A percentile compares a stretch with the other conserved stretches of the same genome.
These are phyloP conservation scores for Daphoenositta chrysoptera DNA, from an alignment of 2,113 vertebrate genomes.

Conservation along the genomic window DNA sequence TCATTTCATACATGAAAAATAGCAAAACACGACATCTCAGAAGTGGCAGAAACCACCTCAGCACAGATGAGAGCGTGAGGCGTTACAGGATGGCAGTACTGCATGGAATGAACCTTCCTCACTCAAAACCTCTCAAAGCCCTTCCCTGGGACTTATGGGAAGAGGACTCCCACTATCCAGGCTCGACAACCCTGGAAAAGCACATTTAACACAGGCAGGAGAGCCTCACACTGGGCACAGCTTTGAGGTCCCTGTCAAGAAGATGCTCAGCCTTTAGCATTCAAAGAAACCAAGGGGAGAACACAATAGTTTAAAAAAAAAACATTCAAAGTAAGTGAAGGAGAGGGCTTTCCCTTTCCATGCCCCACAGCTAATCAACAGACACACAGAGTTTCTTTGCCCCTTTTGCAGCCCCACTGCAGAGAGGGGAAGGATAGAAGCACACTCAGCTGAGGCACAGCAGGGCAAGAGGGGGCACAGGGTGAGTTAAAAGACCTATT, in stretches of 20 bases:
- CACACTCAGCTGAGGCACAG: not conserved
- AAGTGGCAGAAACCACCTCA: not conserved
- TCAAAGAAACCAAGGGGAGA: not conserved
- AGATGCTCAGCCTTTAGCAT: not conserved
- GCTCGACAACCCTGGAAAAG: not conserved
- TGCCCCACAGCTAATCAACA: not conserved
- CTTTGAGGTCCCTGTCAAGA: not conserved
- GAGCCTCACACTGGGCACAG: not conserved
- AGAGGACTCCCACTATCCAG: not conserved
- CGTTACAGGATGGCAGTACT: not conserved
- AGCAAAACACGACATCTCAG: not conserved
- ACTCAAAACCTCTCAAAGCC: not conserved
- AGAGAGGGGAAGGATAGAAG: not conserved
- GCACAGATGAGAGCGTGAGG: not conserved
- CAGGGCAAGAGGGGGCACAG: not conserved
- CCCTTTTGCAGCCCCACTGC: not conserved
- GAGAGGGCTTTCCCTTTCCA: not conserved
- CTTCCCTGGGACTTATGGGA: fast-evolving
- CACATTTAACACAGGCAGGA: not conserved
- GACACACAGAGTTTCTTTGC: not conserved
- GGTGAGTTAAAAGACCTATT: not conserved
- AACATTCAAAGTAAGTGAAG: not conserved
- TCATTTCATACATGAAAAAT: not conserved
- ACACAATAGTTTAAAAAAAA: fast-evolving
- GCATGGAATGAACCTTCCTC: not conserved